Base-by-base conservation (phyloP, 2,113 vertebrate genomes). In the Spea multiplicata region DNA sequence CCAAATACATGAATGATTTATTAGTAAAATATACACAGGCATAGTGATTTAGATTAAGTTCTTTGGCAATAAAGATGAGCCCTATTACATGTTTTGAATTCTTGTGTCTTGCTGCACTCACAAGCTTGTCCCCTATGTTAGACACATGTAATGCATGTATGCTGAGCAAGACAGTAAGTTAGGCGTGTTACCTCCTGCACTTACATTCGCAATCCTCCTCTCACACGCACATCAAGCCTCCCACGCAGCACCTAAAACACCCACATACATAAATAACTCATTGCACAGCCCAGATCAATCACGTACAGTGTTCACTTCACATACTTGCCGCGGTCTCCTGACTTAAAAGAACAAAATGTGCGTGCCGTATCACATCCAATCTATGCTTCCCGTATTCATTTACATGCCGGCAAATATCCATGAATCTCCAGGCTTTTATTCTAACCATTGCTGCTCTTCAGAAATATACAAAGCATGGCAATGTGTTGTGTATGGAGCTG, bases 181-280 rank as follows among this genome's bases (percentile, higher is more conserved):
- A 30, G 30, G 30, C 30, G 30, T 30, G 30, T 30, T 30, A 59
- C 3, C 14, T 5, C 4, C 12, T 59, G 3, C 50, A 52, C 50
- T 59, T 4, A 13, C 55, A 3, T 59, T 8, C 55, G 10, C 2
- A 4, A 8, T 59, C 10, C 55, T 59, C 9, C 55, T 13, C 55
- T 59, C 55, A 59, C 55, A 3, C 55, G 14, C 55, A 59, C 14
- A 9, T 59, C 55, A 59, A 59, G 8, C 55, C 55, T 59, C 55
- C 55, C 55, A 59, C 55, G 55, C 55, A 59, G 55, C 55, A 59
- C 55, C 55, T 59, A 59, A 59, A 59, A 64, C 61, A 64, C 61
- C n/a, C 61, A 64, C 61, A 13, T 30, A 64, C 61, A 64, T 30
- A 59, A 59, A 59, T 59, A 59, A 64, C 61, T 17, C 61, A 17